phyloP scores from a whole-genome alignment of 2,797 vertebrate genomes.

The Anableps anableps region DNA sequence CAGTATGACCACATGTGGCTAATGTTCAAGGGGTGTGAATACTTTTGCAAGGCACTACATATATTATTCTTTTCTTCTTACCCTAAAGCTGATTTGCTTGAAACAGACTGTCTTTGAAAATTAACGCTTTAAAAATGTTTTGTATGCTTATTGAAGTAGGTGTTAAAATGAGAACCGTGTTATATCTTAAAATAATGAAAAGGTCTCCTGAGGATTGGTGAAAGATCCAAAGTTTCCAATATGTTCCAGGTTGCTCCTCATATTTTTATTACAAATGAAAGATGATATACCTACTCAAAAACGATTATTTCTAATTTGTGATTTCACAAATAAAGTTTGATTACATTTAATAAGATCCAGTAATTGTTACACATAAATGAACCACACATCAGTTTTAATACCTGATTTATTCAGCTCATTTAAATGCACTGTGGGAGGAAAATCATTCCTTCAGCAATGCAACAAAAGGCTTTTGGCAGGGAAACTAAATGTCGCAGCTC shows the following conservation, averaged over 20 bases:
- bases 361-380: neutral
- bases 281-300: neutral
- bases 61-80: too few species aligned
- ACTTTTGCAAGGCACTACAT: too few species aligned
- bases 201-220: neutral
- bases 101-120: neutral
- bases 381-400: too few species aligned
- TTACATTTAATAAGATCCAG: neutral
- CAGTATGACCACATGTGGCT: neutral
- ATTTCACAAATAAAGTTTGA: neutral
- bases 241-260: neutral
- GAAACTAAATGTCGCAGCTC: constrained; percentile 27
- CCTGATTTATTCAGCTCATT: neutral
- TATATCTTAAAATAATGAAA: neutral
- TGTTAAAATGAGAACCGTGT: neutral
- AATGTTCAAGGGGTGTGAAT: too few species aligned
- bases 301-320: neutral
- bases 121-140: neutral
- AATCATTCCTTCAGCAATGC: neutral
- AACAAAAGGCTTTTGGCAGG: neutral
- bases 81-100: neutral
- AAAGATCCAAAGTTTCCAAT: neutral
- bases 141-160: neutral
- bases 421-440: neutral
- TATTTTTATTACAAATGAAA: neutral